Evolutionary conservation across 2,113 vertebrate species (phyloP).

Genomic region (Oryzias celebensis): DNA sequence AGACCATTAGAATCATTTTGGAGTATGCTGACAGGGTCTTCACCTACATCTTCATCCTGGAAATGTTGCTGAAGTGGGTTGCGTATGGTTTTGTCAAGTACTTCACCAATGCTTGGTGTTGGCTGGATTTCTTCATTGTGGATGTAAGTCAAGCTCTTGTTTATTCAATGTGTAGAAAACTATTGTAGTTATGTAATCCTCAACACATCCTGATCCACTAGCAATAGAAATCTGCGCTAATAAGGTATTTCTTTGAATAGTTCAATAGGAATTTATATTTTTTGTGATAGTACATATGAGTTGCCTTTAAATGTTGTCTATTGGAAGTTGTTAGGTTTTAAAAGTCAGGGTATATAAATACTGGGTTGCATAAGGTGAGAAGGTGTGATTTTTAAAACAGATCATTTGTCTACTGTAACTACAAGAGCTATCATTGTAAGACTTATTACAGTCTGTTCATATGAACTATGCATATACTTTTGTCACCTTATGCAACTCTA

Average conservation of each 20-base stretch:
- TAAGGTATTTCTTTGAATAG: too few species aligned
- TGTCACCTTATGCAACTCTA: slow-evolving; percentile 62
- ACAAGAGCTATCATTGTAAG: slow-evolving; percentile 45
- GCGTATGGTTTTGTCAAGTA: slow-evolving; percentile 98
- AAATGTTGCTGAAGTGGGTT: slow-evolving; percentile 98
- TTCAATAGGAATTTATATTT: too few species aligned
- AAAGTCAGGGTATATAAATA: slow-evolving; percentile 31
- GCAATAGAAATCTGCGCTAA: neutral
- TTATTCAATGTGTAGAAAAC: slow-evolving; percentile 11
- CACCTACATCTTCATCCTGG: slow-evolving; percentile 99
- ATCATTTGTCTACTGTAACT: neutral
- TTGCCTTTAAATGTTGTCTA: slow-evolving; percentile 25
- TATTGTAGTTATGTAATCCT: slow-evolving; percentile 11
- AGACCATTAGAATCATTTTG: slow-evolving; percentile 90
- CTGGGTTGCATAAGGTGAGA: slow-evolving; percentile 45
- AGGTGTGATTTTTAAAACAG: slow-evolving; percentile 24
- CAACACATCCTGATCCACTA: slow-evolving; percentile 46
- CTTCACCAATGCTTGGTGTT: slow-evolving; percentile 99
- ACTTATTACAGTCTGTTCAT: slow-evolving; percentile 42
- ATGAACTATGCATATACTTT: slow-evolving; percentile 22
- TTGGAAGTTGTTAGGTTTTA: slow-evolving; percentile 56
- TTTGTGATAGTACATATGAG: neutral
- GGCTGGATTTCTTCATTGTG: slow-evolving; percentile 99
- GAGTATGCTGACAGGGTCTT: slow-evolving; percentile 96
- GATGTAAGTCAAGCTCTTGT: slow-evolving; percentile 85